Conservation (phyloP, 1,140 invertebrate genomes). For the Steinernema khuongi region DNA sequence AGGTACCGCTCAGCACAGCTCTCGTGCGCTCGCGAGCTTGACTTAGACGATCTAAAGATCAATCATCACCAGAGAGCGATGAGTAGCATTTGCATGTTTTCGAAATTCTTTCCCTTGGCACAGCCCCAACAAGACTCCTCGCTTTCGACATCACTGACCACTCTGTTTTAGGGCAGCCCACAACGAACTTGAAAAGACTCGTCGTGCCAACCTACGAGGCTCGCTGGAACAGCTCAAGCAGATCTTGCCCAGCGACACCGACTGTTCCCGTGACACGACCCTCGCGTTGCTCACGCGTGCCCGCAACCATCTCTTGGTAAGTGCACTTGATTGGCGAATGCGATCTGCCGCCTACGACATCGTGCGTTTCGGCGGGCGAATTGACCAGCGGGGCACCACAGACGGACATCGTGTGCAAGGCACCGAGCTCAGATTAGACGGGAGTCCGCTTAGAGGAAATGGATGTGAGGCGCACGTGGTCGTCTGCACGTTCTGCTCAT, state of each 20-base stretch:
- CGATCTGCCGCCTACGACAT: not conserved
- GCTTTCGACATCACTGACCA: no score
- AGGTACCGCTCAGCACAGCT: slow-evolving; percentile 14
- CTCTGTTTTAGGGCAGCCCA: slow-evolving; percentile 52
- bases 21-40: not conserved
- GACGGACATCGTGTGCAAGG: not conserved
- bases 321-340: slow-evolving; percentile 18
- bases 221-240: slow-evolving; percentile 50
- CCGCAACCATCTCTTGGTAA: slow-evolving; percentile 53
- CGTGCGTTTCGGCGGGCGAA: no score
- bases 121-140: slow-evolving; percentile 1
- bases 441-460: not conserved
- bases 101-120: no score
- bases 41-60: not conserved
- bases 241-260: slow-evolving; percentile 49
- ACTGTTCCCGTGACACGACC: slow-evolving; percentile 52
- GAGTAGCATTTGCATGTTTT: not conserved
- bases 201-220: slow-evolving; percentile 51
- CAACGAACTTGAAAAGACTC: slow-evolving; percentile 58
- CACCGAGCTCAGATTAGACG: not conserved
- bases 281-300: slow-evolving; percentile 55
- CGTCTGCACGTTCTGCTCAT: not conserved
- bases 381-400: no score
- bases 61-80: not conserved
- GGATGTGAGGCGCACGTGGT: not conserved